Evolutionary conservation across 2,888 invertebrate species (phyloP).

Genomic region (Drosophila trichaetosa): DNA sequence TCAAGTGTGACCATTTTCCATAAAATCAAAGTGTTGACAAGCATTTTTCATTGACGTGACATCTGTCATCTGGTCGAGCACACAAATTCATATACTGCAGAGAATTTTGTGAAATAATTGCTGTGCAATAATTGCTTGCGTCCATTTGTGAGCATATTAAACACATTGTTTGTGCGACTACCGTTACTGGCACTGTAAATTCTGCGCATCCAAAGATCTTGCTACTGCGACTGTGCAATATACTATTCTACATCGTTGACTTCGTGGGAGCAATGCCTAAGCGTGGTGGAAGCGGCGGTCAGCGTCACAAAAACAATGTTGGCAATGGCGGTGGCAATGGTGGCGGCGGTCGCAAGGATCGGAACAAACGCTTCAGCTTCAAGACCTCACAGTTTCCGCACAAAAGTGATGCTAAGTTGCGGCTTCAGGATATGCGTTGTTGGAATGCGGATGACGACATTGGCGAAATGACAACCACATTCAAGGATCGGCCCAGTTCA

Average conservation of each 20-base stretch:
- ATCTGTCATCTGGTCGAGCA: slow-evolving; percentile 31
- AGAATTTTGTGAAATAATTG: slow-evolving; percentile 55
- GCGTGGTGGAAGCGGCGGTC: slow-evolving; percentile 68
- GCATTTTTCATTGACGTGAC: slow-evolving; percentile 24
- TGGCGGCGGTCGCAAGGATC: slow-evolving; percentile 70
- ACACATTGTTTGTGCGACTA: background rate
- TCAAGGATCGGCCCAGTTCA: slow-evolving; percentile 64
- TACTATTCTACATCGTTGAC: background rate
- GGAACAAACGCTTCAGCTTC: slow-evolving; percentile 84
- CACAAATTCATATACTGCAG: slow-evolving; percentile 15
- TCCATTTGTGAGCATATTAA: background rate
- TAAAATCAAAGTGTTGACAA: background rate
- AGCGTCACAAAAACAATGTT: slow-evolving; percentile 66
- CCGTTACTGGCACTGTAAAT: background rate
- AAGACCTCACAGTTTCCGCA: slow-evolving; percentile 77
- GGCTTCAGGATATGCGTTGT: slow-evolving; percentile 68
- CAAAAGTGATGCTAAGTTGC: slow-evolving; percentile 62
- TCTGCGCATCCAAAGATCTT: slow-evolving; percentile 15
- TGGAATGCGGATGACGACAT: slow-evolving; percentile 84
- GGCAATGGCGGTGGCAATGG: slow-evolving; percentile 45
- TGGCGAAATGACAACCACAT: slow-evolving; percentile 70
- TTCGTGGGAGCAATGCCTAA: slow-evolving; percentile 60
- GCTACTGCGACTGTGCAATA: slow-evolving; percentile 4
- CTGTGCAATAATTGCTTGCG: background rate
- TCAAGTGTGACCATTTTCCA: background rate